Evolutionary conservation across 2,888 invertebrate genomes (phyloP).

Genomic region (Zaprionus obscuricornis): DNA sequence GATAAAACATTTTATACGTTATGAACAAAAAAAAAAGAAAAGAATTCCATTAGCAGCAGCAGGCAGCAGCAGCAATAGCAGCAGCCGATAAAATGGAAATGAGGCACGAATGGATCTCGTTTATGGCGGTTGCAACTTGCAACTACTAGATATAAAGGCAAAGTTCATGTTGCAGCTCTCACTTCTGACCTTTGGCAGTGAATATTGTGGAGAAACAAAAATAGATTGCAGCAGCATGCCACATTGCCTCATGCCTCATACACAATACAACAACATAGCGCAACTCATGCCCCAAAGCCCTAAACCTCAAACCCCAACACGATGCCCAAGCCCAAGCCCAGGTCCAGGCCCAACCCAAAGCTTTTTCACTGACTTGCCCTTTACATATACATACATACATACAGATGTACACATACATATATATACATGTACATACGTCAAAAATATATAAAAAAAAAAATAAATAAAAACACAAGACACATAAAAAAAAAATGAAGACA

Average conservation of each 20-base stretch:
- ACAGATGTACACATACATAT: too few species aligned
- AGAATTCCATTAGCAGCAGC: constrained; percentile 39
- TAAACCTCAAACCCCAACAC: neutral
- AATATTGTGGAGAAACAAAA: constrained; percentile 51
- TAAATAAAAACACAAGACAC: too few species aligned
- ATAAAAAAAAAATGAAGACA: too few species aligned
- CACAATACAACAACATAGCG: neutral
- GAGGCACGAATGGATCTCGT: neutral
- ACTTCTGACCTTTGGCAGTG: constrained; percentile 58
- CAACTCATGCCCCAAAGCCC: neutral
- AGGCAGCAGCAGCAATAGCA: too few species aligned
- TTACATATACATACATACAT: too few species aligned
- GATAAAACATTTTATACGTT: constrained; percentile 36
- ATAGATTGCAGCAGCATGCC: constrained; percentile 60
- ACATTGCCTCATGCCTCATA: constrained; percentile 11
- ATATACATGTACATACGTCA: too few species aligned
- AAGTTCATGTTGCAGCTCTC: constrained; percentile 53
- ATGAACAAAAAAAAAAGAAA: constrained; percentile 40
- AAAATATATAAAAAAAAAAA: too few species aligned
- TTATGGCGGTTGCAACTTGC: too few species aligned
- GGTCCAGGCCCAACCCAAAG: too few species aligned
- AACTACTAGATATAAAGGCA: constrained; percentile 4
- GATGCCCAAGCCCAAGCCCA: too few species aligned
- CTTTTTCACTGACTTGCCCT: too few species aligned
- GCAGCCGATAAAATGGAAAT: neutral